Evolutionary conservation across 1,140 invertebrate species (phyloP).

Genomic region (Bombus superbus): DNA sequence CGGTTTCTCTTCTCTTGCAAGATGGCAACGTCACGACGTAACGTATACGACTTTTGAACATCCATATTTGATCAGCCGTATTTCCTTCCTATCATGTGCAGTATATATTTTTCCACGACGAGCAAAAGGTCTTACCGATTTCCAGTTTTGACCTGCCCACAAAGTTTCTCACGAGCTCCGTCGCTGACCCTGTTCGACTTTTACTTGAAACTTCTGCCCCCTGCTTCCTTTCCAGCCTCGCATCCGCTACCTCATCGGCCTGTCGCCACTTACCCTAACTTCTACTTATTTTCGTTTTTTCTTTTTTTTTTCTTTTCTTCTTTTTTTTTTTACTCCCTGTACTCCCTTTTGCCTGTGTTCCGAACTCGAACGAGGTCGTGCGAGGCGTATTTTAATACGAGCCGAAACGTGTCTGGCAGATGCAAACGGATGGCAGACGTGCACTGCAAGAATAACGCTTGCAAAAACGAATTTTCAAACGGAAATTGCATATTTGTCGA

Average conservation of each 20-base stretch:
- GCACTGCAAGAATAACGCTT: background rate
- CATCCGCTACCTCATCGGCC: background rate
- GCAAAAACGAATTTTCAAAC: background rate
- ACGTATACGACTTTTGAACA: background rate
- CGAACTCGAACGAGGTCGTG: slow-evolving; percentile 2
- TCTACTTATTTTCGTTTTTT: background rate
- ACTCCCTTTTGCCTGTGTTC: background rate
- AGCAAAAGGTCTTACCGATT: slow-evolving; percentile 1
- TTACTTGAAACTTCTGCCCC: slow-evolving; percentile 33
- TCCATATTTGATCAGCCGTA: slow-evolving; percentile 48
- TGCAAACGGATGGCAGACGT: background rate
- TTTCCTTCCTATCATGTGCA: background rate
- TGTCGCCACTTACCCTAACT: slow-evolving; percentile 31
- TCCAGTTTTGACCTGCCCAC: background rate
- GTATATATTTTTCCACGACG: slow-evolving; percentile 10
- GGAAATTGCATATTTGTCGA: background rate
- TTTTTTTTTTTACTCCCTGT: background rate
- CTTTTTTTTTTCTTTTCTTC: background rate
- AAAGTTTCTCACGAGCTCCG: slow-evolving; percentile 22
- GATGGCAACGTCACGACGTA: background rate
- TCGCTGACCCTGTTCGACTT: slow-evolving; percentile 26
- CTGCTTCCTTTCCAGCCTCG: background rate
- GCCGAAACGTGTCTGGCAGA: slow-evolving; percentile 10
- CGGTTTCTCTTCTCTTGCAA: background rate
- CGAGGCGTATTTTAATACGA: slow-evolving; percentile 34